Percentiles rank a stretch among this genome's conserved stretches.
Conservation (phyloP, 2,888 invertebrate species). For the Drosophila affinis region DNA sequence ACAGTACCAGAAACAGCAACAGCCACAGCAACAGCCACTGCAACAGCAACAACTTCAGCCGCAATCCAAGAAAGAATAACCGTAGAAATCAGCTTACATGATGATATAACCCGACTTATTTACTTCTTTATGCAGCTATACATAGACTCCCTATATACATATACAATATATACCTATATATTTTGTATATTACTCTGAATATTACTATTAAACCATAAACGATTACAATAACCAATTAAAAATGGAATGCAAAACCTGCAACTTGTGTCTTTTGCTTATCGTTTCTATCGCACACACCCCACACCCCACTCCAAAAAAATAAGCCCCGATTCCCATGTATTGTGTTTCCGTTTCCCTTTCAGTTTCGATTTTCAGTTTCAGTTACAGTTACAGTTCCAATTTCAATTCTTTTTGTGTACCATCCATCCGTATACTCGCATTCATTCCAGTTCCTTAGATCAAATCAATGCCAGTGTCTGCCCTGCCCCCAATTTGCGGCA, state of each 20-base stretch:
- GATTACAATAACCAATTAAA: constrained; percentile 60
- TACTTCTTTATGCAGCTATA: constrained; percentile 19
- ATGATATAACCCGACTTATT: constrained; percentile 7
- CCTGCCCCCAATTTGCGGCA: constrained; percentile 38
- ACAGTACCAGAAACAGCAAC: constrained; percentile 40
- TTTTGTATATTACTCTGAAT: constrained; percentile 44
- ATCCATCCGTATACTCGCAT: neutral
- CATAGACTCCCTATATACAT: constrained; percentile 10
- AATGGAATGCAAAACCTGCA: constrained; percentile 67
- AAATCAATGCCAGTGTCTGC: constrained; percentile 60
- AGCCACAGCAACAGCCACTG: constrained; percentile 26
- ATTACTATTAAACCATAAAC: constrained; percentile 30
- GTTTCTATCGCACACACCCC: constrained; percentile 48
- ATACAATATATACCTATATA: constrained; percentile 41
- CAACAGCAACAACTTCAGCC: constrained; percentile 38
- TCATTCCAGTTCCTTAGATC: constrained; percentile 42
- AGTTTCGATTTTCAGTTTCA: constrained; percentile 19
- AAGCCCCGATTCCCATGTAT: neutral
- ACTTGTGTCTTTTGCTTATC: constrained; percentile 69
- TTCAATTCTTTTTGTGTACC: constrained; percentile 18
- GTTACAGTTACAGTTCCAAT: constrained; percentile 44
- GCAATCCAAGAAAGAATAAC: constrained; percentile 34
- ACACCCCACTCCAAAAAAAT: constrained; percentile 11
- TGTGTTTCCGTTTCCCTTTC: constrained; percentile 19
- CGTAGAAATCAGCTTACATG: constrained; percentile 43